Conservation (phyloP, 2,113 vertebrate genomes). For the Tamias sibiricus region DNA sequence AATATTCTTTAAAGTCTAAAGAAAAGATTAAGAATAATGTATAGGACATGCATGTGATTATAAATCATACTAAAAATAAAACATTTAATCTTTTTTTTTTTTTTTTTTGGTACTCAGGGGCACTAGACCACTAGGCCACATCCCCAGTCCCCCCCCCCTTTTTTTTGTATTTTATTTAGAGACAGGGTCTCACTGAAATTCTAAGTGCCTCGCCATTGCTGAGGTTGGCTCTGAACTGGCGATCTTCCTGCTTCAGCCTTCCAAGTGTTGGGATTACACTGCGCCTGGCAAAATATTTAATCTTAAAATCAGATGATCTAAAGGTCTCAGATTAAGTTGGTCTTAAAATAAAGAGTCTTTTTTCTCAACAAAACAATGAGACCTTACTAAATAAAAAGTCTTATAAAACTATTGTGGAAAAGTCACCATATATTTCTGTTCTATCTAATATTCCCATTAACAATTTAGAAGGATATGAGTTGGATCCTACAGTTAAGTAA, state of each 20-base stretch:
- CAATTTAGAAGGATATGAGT: neutral
- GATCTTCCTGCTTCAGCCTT: no score
- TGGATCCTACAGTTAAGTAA: neutral
- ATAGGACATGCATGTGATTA: neutral
- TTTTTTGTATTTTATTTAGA: no score
- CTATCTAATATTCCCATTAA: neutral
- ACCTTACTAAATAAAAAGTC: slow-evolving; percentile 10
- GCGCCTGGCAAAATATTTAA: neutral
- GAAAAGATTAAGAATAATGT: slow-evolving; percentile 24
- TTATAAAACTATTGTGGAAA: neutral
- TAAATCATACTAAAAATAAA: slow-evolving; percentile 38
- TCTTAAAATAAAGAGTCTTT: slow-evolving; percentile 25
- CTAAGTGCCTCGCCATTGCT: no score
- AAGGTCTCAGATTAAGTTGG: neutral
- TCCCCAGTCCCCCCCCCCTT: no score
- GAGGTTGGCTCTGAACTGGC: no score
- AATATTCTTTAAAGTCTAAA: slow-evolving; percentile 45
- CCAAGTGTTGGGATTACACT: no score
- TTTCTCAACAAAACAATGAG: neutral
- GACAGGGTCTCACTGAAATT: no score
- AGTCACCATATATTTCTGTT: neutral
- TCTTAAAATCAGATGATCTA: neutral
- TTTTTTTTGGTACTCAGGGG: no score
- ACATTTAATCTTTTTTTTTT: neutral
- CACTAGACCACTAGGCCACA: no score